Evolutionary conservation across 2,113 vertebrate species (phyloP), one percentile per base, ranked within the genome.

Genomic region (Craseonycteris thonglongyai): DNA sequence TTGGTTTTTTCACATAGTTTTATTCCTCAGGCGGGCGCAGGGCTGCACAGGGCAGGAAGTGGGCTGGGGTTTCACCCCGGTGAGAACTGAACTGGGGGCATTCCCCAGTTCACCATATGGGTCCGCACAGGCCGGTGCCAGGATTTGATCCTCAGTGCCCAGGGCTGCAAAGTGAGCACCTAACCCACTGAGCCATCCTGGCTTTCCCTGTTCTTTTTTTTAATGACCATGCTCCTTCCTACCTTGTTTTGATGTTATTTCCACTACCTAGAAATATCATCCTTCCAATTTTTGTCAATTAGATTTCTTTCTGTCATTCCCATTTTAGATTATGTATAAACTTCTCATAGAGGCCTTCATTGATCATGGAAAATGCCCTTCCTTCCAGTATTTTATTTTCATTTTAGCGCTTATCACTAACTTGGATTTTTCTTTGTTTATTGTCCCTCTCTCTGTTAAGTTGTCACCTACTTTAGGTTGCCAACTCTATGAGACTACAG

Each of bases 141-240:
- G n/a, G n/a, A n/a, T n/a, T n/a, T n/a, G n/a, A n/a, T n/a, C n/a
- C n/a, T n/a, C n/a, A n/a, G n/a, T n/a, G n/a, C n/a, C n/a, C n/a
- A n/a, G n/a, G n/a, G n/a, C n/a, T n/a, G n/a, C n/a, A n/a, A n/a
- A n/a, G n/a, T n/a, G n/a, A n/a, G n/a, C n/a, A n/a, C n/a, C n/a
- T n/a, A n/a, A n/a, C n/a, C n/a, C n/a, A n/a, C n/a, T n/a, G n/a
- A 58, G 26, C 14, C 35, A 47, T 7, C 0, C 0, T 61, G 6
- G 11, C 16, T 5, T 40, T 30, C 58, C 26, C 4, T 13, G 15
- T 30, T 59, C 12, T 45, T 10, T 47, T 35, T 45, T 10, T 47
- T 35, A 38, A 24, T 49, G 47, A 28, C 18, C 7, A 28, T 35
- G 11, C 1, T 45, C 24, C 61, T 54, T 71, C 7, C 28, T 47